Conservation (phyloP, 2,797 vertebrate genomes). For the Chelidonichthys spinosus region DNA sequence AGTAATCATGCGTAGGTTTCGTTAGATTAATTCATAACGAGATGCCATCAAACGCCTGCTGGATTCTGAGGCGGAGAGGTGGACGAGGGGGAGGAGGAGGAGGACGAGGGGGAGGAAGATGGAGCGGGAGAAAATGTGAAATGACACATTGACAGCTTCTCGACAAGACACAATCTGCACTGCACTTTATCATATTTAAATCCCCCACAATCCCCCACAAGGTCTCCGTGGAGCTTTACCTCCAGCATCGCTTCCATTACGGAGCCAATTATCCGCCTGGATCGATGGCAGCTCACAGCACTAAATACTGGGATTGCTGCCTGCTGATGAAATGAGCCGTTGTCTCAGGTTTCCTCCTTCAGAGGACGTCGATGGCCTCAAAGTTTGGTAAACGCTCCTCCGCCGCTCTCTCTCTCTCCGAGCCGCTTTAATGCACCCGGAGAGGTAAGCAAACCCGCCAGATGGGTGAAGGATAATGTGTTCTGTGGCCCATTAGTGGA, state of each 20-base stretch:
- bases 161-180: constrained; percentile 52
- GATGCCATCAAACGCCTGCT: constrained; percentile 13
- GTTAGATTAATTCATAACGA: constrained; percentile 44
- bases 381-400: constrained; percentile 53
- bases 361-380: constrained; percentile 62
- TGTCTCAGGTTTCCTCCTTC: constrained; percentile 62
- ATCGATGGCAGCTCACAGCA: constrained; percentile 66
- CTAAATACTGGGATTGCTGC: constrained; percentile 60
- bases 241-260: constrained; percentile 66
- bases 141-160: constrained; percentile 66
- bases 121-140: constrained; percentile 33
- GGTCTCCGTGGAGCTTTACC: constrained; percentile 46
- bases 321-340: constrained; percentile 52
- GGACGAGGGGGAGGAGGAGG: neutral
- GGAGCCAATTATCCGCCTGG: constrained; percentile 64
- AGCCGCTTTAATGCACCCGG: constrained; percentile 41
- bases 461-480: constrained; percentile 72
- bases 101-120: neutral
- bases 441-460: constrained; percentile 65
- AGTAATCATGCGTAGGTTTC: constrained; percentile 29
- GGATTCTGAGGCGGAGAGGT: neutral
- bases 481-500: constrained; percentile 70
- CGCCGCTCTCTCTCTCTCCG: constrained; percentile 47
- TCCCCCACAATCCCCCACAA: constrained; percentile 39
- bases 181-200: constrained; percentile 65